Evolutionary conservation across 2,888 invertebrate genomes (phyloP).

Genomic region (Nesidiocoris tenuis): DNA sequence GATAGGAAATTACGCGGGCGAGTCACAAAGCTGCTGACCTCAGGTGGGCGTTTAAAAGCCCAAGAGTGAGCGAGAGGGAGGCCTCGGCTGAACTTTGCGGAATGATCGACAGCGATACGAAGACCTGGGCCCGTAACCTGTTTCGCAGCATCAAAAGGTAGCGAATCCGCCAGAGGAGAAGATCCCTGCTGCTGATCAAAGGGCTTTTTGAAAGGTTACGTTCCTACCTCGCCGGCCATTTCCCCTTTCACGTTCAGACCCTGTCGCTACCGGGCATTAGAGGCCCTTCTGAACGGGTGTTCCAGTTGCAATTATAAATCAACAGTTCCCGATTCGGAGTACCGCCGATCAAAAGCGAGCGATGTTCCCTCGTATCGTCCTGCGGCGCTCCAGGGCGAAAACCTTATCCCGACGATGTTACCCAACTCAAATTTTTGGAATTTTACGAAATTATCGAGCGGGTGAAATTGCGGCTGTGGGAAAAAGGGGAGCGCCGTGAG

Average conservation of each 20-base stretch:
- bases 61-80: neutral
- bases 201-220: conserved; percentile 17
- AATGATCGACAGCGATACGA: neutral
- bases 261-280: neutral
- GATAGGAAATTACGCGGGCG: neutral
- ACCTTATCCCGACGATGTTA: too few relatives aligned
- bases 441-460: too few relatives aligned
- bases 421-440: too few relatives aligned
- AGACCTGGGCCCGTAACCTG: neutral
- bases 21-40: neutral
- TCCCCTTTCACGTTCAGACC: neutral
- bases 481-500: too few relatives aligned
- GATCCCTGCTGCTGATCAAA: conserved; percentile 18
- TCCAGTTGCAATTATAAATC: neutral
- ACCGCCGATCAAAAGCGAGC: too few relatives aligned
- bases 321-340: neutral
- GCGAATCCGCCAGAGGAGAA: conserved; percentile 23
- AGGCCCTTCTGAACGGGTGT: neutral
- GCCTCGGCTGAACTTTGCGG: neutral
- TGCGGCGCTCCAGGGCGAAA: too few relatives aligned
- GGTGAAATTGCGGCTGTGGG: too few relatives aligned
- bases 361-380: too few relatives aligned
- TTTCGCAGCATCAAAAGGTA: conserved; percentile 22
- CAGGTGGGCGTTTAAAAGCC: neutral
- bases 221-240: neutral